These are phyloP conservation scores for Phylloscopus trochilus DNA, from an alignment of 2,113 vertebrate genomes.

Conservation along the genomic window DNA sequence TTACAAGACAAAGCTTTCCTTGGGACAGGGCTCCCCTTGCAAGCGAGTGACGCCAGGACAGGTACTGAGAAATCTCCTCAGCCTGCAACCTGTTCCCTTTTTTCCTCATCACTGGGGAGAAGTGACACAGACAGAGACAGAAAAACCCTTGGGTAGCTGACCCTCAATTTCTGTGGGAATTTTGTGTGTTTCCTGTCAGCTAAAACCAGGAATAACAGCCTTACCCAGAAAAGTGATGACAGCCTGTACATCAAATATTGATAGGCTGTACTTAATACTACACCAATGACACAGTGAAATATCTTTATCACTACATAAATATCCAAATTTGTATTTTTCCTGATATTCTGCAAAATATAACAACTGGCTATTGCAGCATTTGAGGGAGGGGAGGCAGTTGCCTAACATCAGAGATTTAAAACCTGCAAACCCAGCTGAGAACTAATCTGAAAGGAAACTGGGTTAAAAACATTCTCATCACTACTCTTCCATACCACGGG, in stretches of 20 bases:
- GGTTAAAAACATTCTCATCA: neutral
- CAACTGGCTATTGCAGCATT: neutral
- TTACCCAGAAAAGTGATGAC: neutral
- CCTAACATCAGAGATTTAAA: neutral
- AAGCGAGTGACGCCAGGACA: neutral
- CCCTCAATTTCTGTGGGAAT: neutral
- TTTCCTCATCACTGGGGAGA: neutral
- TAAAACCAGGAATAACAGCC: neutral
- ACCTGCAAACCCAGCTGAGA: neutral
- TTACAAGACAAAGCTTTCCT: neutral
- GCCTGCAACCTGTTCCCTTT: neutral
- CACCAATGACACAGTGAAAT: neutral
- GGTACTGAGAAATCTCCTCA: rapidly evolving
- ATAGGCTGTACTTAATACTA: neutral
- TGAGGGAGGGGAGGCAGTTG: neutral
- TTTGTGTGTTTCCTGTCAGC: neutral
- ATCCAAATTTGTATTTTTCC: neutral
- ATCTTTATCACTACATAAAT: neutral
- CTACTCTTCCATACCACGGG: neutral
- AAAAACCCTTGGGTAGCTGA: neutral
- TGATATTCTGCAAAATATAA: neutral
- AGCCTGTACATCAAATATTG: neutral
- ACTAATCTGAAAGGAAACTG: neutral
- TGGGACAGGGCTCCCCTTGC: neutral
- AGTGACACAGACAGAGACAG: neutral